phyloP scores from a whole-genome alignment of 2,888 invertebrate species.

The Plagiodera versicolora region DNA sequence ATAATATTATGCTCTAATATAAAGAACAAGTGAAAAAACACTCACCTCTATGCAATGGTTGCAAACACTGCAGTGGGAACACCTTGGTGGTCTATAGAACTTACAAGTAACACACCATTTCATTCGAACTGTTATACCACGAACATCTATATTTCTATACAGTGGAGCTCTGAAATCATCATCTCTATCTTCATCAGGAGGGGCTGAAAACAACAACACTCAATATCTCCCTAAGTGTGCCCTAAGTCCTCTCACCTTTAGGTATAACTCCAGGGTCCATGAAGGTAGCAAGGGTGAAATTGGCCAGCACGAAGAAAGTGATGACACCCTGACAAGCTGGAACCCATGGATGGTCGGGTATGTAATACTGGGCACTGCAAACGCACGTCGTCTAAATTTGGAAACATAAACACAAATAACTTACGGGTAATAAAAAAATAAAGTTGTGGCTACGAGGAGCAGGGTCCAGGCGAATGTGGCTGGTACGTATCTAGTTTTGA shows the following conservation, averaged over 20 bases:
- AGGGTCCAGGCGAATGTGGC: constrained; percentile 98
- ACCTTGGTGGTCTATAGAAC: constrained; percentile 98
- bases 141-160: constrained; percentile 97
- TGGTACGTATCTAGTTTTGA: constrained; percentile 95
- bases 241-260: constrained; percentile 84
- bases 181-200: constrained; percentile 95
- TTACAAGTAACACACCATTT: constrained; percentile 99
- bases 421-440: constrained; percentile 98
- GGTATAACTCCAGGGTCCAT: constrained; percentile 99
- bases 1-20: too few species aligned
- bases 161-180: constrained; percentile 96
- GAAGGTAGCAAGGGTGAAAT: constrained; percentile 98
- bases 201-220: constrained; percentile 62
- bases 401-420: constrained; percentile 58
- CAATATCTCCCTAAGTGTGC: too few species aligned
- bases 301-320: constrained; percentile 96
- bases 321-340: constrained; percentile 92
- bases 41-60: constrained; percentile 96
- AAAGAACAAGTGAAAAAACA: too few species aligned
- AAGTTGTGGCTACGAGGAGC: constrained; percentile 87
- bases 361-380: constrained; percentile 84
- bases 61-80: constrained; percentile 99
- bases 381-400: constrained; percentile 35
- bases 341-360: constrained; percentile 83
- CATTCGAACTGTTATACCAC: constrained; percentile 98